Base-by-base conservation (phyloP, 2,113 vertebrate species). In the Hippocampus barbouri region DNA sequence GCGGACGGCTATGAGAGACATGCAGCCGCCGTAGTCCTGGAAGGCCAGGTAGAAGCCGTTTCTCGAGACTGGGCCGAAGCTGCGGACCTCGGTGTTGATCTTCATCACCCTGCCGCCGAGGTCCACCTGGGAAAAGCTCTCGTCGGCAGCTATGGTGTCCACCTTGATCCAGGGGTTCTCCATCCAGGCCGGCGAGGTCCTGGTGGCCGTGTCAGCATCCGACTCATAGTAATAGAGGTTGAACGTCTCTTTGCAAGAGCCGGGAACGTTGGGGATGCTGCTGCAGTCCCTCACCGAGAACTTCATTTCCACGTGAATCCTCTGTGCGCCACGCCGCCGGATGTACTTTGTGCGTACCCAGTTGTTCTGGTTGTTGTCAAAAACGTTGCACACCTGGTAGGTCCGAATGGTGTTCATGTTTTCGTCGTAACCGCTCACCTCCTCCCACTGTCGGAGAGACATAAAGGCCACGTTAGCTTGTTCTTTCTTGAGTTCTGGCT, bases 401-500 rank as follows among this genome's bases (percentile, higher is more conserved):
- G 97, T 98, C 79, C 97, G 93, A 77, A 99, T 99, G 0, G 97
- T 98, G 92, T 99, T 99, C 97, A 99, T 99, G 93, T 98, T 95
- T 89, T 99, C 97, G 0, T 99, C 96, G 1, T 99, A 99, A 15
- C 97, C 97, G 0, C 97, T 99, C 90, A 99, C 97, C 86, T 99
- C 97, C 90, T 99, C 97, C 97, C 97, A 99, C 97, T 99, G 94
- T 0, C 73, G 69, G 57, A 79, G 40, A 82, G 27, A 87, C 6
- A 77, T 2, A 79, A 68, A 71, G 8, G 62, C 21, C 18, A 34
- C 27, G 8, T 61, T 16, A 61, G 59, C 25, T 61, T 61, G 25
- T 27, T 59, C 10, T 59, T 2, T 57, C 54, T 25, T 21, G 51
- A 53, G 51, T 53, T 53, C 51, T 8, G 51, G 51, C 51, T 21